These are phyloP conservation scores for Colletes collaris DNA, from an alignment of 2,888 invertebrate genomes.

Conservation along the genomic window DNA sequence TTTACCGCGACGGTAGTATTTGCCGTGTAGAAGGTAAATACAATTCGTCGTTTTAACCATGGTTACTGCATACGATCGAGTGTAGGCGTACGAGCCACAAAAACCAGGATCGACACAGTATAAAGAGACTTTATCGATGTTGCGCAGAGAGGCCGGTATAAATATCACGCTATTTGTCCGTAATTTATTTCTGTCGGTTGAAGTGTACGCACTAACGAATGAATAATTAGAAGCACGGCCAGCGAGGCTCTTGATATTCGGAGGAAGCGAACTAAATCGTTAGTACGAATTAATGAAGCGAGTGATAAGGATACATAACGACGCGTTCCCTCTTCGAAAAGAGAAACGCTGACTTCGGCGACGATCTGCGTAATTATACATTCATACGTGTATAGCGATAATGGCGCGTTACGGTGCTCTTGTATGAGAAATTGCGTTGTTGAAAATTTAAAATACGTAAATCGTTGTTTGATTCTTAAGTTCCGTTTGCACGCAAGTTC, in stretches of 20 bases:
- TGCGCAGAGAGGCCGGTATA: conserved; percentile 25
- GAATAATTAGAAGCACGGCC: conserved; percentile 41
- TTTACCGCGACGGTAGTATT: conserved; percentile 64
- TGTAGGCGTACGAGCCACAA: conserved; percentile 33
- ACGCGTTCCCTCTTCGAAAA: conserved; percentile 4
- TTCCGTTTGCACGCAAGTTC: too few species aligned
- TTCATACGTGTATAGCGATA: conserved; percentile 6
- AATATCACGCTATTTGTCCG: conserved; percentile 44
- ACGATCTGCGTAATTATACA: conserved; percentile 16
- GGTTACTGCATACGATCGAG: conserved; percentile 23
- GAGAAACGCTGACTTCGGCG: conserved; percentile 4
- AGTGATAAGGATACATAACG: conserved; percentile 19
- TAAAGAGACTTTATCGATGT: conserved; percentile 36
- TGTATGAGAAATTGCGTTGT: conserved; percentile 18
- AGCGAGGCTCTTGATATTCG: conserved; percentile 9
- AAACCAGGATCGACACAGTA: conserved; percentile 25
- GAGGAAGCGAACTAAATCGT: conserved; percentile 45
- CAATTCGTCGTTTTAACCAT: conserved; percentile 59
- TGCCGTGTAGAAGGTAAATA: conserved; percentile 60
- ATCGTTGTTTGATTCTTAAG: too few species aligned
- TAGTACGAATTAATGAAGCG: conserved; percentile 54
- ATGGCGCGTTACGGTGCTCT: conserved; percentile 14
- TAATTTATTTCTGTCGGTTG: conserved; percentile 48
- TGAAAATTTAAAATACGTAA: not conserved
- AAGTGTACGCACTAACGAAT: conserved; percentile 34